These are phyloP conservation scores for Strigamia transsilvanica DNA, from an alignment of 2,888 invertebrate genomes.

Conservation along the genomic window DNA sequence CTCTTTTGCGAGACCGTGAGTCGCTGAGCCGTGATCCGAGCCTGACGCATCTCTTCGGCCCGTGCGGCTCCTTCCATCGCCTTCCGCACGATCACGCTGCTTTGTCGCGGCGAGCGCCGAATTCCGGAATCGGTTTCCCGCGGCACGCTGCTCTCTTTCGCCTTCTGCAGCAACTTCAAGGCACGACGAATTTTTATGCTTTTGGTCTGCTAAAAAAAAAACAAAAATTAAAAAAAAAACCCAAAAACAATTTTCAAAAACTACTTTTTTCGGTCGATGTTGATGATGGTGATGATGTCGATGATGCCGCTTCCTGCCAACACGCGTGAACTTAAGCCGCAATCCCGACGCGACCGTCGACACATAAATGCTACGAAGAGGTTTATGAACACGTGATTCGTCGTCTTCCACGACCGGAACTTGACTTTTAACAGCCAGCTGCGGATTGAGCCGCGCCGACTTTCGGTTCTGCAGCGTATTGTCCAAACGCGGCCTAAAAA, in stretches of 20 bases:
- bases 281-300: conserved; percentile 51
- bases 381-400: background rate
- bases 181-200: conserved; percentile 51
- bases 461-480: background rate
- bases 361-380: conserved; percentile 50
- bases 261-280: conserved; percentile 51
- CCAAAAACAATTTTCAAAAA: background rate
- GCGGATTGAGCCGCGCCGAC: conserved; percentile 50
- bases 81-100: conserved; percentile 46
- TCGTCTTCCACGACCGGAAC: background rate
- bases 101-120: conserved; percentile 49
- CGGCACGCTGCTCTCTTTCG: conserved; percentile 47
- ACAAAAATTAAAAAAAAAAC: background rate
- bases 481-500: background rate
- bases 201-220: conserved; percentile 12
- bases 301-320: conserved; percentile 51
- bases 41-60: conserved; percentile 52
- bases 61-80: conserved; percentile 52
- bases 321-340: conserved; percentile 10
- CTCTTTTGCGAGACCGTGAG: background rate
- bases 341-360: conserved; percentile 31
- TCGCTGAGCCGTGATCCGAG: conserved; percentile 48
- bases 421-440: background rate
- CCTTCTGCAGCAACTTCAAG: conserved; percentile 51
- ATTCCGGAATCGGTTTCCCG: conserved; percentile 37